Evolutionary conservation across 2,888 invertebrate species (phyloP).

Genomic region (Neoaliturus tenellus): DNA sequence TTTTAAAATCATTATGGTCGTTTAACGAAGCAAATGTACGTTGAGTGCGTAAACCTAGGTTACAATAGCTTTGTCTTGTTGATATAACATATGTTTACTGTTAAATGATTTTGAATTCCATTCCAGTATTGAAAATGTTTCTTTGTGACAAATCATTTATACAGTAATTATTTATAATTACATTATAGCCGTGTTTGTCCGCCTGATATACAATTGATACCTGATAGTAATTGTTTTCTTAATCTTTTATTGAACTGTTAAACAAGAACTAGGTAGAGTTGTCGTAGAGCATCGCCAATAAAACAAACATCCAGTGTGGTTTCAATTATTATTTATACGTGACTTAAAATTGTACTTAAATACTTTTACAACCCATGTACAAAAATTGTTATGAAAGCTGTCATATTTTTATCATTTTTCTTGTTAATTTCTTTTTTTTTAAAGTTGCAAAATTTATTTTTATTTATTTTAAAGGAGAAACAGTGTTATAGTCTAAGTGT

Average conservation of each 20-base stretch:
- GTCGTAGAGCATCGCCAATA: background rate
- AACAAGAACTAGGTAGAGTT: background rate
- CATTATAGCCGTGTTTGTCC: background rate
- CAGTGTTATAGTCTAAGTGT: slow-evolving; percentile 51
- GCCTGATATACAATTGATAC: background rate
- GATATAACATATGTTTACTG: background rate
- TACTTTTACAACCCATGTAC: background rate
- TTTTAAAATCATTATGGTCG: slow-evolving; percentile 37
- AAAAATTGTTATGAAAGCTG: background rate
- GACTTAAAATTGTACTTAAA: slow-evolving; percentile 46
- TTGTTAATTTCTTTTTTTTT: slow-evolving; percentile 14
- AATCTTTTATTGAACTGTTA: background rate
- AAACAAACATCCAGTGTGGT: background rate
- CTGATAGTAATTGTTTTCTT: background rate
- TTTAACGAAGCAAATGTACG: slow-evolving; percentile 18
- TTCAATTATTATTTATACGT: background rate
- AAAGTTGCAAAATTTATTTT: slow-evolving; percentile 15
- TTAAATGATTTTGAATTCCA: background rate
- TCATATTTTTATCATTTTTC: background rate
- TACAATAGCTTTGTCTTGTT: background rate
- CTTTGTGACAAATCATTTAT: background rate
- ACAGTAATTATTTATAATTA: background rate
- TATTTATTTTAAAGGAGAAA: slow-evolving; percentile 46
- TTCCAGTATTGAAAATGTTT: background rate
- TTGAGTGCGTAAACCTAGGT: slow-evolving; percentile 5